Conservation (phyloP, 2,797 vertebrate genomes). For the Sebastes steindachneri region DNA sequence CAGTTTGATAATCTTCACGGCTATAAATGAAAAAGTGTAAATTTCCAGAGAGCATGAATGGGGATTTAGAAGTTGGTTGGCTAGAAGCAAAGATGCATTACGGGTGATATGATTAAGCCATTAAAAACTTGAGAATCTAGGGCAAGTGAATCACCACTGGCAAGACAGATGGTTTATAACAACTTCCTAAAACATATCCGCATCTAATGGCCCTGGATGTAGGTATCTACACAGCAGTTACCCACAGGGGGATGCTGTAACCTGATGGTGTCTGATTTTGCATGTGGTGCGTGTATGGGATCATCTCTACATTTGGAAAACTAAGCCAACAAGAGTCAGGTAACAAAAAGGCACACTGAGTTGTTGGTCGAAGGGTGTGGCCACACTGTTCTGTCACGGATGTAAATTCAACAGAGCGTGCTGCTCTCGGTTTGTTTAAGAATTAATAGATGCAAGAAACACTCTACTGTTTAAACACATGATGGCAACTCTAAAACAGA, state of each 20-base stretch:
- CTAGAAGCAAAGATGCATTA: slow-evolving; percentile 61
- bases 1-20: slow-evolving; percentile 67
- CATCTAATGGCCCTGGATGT: slow-evolving; percentile 1
- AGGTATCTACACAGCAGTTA: not conserved
- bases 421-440: slow-evolving; percentile 6
- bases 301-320: slow-evolving; percentile 12
- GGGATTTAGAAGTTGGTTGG: slow-evolving; percentile 57
- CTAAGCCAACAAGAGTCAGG: not conserved
- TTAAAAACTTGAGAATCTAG: slow-evolving; percentile 64
- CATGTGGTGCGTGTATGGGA: not conserved
- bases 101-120: slow-evolving; percentile 60
- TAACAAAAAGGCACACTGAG: not conserved
- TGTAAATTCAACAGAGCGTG: not conserved
- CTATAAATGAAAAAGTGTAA: slow-evolving; percentile 66
- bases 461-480: not conserved
- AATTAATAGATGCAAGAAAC: not conserved
- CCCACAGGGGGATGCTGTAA: not conserved
- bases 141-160: slow-evolving; percentile 52
- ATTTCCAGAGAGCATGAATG: slow-evolving; percentile 54
- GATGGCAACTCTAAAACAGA: not conserved
- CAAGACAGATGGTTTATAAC: slow-evolving; percentile 60
- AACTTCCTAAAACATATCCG: slow-evolving; percentile 29
- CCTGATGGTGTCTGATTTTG: not conserved
- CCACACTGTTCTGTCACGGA: not conserved
- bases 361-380: not conserved